Conservation (phyloP, 1,140 invertebrate species). For the Zaprionus nigranus region DNA sequence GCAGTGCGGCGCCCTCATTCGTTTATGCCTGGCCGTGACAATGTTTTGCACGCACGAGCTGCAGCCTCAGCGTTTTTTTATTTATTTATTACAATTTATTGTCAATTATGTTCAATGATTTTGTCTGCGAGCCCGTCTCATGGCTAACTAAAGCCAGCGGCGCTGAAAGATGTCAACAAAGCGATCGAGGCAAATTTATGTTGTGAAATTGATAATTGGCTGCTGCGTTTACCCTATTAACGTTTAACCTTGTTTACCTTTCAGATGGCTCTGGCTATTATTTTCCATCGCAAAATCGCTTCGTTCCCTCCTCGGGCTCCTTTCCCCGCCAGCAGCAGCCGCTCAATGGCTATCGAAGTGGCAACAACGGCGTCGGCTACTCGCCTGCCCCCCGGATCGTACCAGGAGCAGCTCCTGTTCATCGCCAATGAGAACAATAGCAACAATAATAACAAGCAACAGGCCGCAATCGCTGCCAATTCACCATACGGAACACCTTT, state of each 20-base stretch:
- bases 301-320: conserved; percentile 74
- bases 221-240: conserved; percentile 35
- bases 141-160: conserved; percentile 53
- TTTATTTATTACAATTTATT: conserved; percentile 76
- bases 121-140: conserved; percentile 53
- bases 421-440: conserved; percentile 72
- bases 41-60: conserved; percentile 45
- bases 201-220: conserved; percentile 51
- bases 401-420: conserved; percentile 79
- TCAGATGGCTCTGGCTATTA: conserved; percentile 77
- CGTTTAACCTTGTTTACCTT: conserved; percentile 54
- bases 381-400: conserved; percentile 73
- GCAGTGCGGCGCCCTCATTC: not conserved
- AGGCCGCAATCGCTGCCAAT: conserved; percentile 33
- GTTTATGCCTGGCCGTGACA: conserved; percentile 52
- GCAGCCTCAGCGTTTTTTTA: conserved; percentile 50
- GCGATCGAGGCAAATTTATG: conserved; percentile 2
- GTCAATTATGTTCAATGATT: conserved; percentile 70
- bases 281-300: conserved; percentile 78
- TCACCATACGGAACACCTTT: conserved; percentile 66
- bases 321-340: conserved; percentile 60
- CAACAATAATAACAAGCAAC: conserved; percentile 42
- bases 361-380: conserved; percentile 43
- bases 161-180: conserved; percentile 52
- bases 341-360: conserved; percentile 27